Evolutionary conservation across 2,888 invertebrate species (phyloP), one percentile per base, ranked within the genome.

Genomic region (Drepanosiphum platanoidis): DNA sequence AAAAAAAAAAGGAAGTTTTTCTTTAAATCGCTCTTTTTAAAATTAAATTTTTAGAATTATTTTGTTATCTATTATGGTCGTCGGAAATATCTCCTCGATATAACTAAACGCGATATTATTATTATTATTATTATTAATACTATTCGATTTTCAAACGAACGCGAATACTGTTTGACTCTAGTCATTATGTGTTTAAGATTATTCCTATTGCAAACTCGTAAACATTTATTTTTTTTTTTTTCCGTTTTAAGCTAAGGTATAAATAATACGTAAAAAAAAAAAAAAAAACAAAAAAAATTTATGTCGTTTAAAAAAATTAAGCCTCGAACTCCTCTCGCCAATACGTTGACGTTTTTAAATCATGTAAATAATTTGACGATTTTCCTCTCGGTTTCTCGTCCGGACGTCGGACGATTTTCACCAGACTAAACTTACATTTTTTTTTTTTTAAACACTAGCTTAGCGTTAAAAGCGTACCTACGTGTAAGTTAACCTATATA

Each of bases 391-490:
- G n/a, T n/a, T n/a, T n/a, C n/a, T n/a, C n/a, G 27, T 64, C 30
- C 4, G 13, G 13, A 64, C 3, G 27, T 30, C 13, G 2, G 52
- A 79, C 64, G 13, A 36, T 58, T n/a, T 68, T 75, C 75, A 83
- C 83, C 75, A 66, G 52, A 66, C 30, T 36, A 36, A 66, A 83
- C 13, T 32, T 66, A 39, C 36, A 64, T 13, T 64, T n/a, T n/a
- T n/a, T n/a, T n/a, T n/a, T n/a, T n/a, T n/a, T n/a, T 13, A 30
- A 61, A 30, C 61, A 39, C n/a, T 81, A 81, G 71, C 72, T 72
- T 81, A 81, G 81, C 42, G 72, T 81, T 72, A 72, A 81, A 61
- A n/a, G n/a, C n/a, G n/a, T n/a, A n/a, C n/a, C n/a, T 81, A 81
- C 81, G 71, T 61, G 81, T 72, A 81, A 71, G 39, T 83, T 36